These are phyloP conservation scores for Ctenopoma multispine DNA, from an alignment of 2,797 vertebrate genomes.

Conservation along the genomic window DNA sequence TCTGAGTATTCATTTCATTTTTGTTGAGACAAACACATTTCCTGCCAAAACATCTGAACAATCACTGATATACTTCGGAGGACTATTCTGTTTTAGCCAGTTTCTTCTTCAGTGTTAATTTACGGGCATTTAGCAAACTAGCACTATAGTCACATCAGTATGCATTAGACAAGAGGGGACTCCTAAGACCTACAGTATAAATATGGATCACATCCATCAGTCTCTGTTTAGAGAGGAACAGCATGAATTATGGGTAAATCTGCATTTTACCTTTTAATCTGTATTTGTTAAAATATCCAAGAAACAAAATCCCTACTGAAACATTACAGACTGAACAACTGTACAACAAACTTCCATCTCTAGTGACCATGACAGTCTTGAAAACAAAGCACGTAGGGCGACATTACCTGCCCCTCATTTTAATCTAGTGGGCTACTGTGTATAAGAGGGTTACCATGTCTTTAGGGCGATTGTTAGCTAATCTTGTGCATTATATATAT, in stretches of 20 bases:
- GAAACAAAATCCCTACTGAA: conserved; percentile 36
- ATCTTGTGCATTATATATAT: conserved; percentile 56
- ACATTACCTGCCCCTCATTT: conserved; percentile 17
- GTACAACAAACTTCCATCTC: conserved; percentile 37
- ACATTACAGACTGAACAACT: conserved; percentile 64
- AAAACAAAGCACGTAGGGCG: conserved; percentile 37
- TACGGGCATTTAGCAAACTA: conserved; percentile 33
- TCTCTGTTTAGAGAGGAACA: conserved; percentile 34
- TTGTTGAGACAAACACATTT: conserved; percentile 37
- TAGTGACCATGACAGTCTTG: conserved; percentile 23
- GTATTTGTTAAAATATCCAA: conserved; percentile 23
- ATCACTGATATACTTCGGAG: conserved; percentile 23
- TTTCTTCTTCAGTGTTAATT: conserved; percentile 34
- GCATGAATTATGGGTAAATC: conserved; percentile 21
- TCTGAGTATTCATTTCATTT: conserved; percentile 31
- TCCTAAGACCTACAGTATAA: conserved; percentile 3
- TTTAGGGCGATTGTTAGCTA: conserved; percentile 50
- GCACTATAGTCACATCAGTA: not conserved
- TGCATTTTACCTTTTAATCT: conserved; percentile 34
- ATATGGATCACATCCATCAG: no score
- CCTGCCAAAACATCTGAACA: conserved; percentile 42
- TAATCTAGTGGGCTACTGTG: conserved; percentile 45
- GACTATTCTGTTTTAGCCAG: conserved; percentile 12
- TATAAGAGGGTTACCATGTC: conserved; percentile 46
- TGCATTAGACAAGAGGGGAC: not conserved